A percentile compares a stretch with the other conserved stretches of the same genome.
Evolutionary conservation across 2,113 vertebrate genomes (phyloP).

Genomic region (Chaenogobius annularis): DNA sequence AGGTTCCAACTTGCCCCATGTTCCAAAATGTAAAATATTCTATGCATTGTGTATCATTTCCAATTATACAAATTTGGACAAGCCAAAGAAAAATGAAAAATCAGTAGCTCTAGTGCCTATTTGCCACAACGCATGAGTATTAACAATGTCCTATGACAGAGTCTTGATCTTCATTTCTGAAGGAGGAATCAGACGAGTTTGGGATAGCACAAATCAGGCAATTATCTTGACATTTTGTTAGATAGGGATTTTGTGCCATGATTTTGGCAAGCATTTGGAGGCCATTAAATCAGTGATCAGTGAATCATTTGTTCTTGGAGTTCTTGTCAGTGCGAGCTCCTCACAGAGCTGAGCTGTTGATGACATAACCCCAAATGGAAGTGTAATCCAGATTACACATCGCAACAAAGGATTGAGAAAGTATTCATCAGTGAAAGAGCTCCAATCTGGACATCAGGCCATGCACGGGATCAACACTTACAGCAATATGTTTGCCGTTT

Average conservation of each 20-base stretch:
- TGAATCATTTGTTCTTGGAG: conserved; percentile 1
- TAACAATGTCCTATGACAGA: no score
- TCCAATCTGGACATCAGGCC: conserved; percentile 1
- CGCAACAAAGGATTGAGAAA: conserved; percentile 50
- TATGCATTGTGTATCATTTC: not conserved
- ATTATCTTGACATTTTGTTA: not conserved
- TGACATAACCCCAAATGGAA: conserved; percentile 72
- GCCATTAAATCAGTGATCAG: conserved; percentile 3
- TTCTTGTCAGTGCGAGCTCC: not conserved
- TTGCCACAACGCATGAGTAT: not conserved
- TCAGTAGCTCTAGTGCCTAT: not conserved
- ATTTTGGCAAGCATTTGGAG: not conserved
- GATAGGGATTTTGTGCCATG: not conserved
- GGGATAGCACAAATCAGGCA: not conserved
- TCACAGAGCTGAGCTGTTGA: conserved; percentile 9
- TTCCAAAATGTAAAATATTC: no score
- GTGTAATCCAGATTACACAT: conserved; percentile 82
- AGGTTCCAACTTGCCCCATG: not conserved
- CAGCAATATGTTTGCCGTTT: not conserved
- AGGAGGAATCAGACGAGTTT: not conserved
- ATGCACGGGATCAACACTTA: not conserved
- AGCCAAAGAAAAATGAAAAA: not conserved
- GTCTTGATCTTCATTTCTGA: not conserved
- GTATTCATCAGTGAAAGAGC: conserved; percentile 44
- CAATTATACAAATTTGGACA: not conserved